Conservation (phyloP, 2,888 invertebrate genomes). For the Cryptocheilus praepositus region DNA sequence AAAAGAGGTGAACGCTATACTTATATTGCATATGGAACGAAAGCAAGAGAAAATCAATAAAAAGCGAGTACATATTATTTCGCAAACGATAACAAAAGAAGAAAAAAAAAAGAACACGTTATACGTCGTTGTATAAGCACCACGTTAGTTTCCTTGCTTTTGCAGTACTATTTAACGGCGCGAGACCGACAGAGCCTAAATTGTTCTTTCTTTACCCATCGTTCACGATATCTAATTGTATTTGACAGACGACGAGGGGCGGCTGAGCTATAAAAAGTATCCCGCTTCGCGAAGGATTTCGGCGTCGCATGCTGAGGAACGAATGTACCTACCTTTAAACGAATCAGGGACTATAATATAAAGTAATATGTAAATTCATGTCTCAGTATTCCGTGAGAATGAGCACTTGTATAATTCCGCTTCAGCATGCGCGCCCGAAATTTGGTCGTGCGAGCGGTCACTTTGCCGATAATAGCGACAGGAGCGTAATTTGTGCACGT, state of each 20-base stretch:
- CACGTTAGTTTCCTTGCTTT: slow-evolving; percentile 53
- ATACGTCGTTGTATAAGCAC: slow-evolving; percentile 37
- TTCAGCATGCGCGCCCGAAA: slow-evolving; percentile 58
- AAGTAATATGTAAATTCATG: slow-evolving; percentile 35
- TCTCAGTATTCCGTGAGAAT: slow-evolving; percentile 43
- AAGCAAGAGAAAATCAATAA: slow-evolving; percentile 34
- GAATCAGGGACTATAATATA: slow-evolving; percentile 47
- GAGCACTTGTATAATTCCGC: slow-evolving; percentile 40
- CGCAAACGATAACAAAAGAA: slow-evolving; percentile 53
- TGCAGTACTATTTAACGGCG: slow-evolving; percentile 47
- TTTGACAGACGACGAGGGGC: slow-evolving; percentile 53
- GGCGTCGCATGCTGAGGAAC: slow-evolving; percentile 39
- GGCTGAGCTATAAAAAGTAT: slow-evolving; percentile 52
- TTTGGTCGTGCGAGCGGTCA: slow-evolving; percentile 16
- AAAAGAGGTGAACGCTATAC: slow-evolving; percentile 54
- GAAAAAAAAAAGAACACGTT: not conserved
- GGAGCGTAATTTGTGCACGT: slow-evolving; percentile 64
- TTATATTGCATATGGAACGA: slow-evolving; percentile 59
- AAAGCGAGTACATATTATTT: slow-evolving; percentile 57
- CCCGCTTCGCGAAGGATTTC: slow-evolving; percentile 39
- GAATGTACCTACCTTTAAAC: slow-evolving; percentile 41
- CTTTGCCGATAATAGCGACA: slow-evolving; percentile 49
- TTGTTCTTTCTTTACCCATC: slow-evolving; percentile 57
- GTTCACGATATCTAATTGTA: slow-evolving; percentile 58
- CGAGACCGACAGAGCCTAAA: slow-evolving; percentile 55